Evolutionary conservation across 2,888 invertebrate species (phyloP), one percentile per base, ranked within the genome.

Genomic region (Lacanobia wlatinum): DNA sequence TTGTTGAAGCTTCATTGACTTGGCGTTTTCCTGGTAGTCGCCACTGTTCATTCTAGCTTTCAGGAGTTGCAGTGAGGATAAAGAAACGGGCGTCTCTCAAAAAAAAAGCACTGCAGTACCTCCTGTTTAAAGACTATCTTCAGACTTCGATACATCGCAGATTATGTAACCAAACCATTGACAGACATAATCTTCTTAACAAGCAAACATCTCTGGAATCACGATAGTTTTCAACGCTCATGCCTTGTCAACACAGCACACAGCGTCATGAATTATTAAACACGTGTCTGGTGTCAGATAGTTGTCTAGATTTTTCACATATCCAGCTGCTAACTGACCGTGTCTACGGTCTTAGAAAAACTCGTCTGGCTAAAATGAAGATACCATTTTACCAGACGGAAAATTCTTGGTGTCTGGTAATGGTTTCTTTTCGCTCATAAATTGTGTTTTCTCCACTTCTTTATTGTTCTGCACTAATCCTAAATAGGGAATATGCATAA

Each of bases 201-300:
- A 38, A 46, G 5, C 21, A 10, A 50, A 59, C 21, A 60, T 46
- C 53, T n/a, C 23, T 21, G 18, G n/a, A 48, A 56, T 53, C 46
- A 34, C 23, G 55, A 23, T 60, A 28, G 38, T 64, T 61, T 60
- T n/a, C 58, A 64, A 21, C 64, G 18, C 10, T 28, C 56, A 10
- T 62, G 46, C 40, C 21, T 59, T 56, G 38, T 67, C 40, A 72
- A 62, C 66, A 21, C 53, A 56, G 9, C 40, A 58, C 48, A 21
- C 50, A 46, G 38, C 50, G 4, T 58, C 56, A 74, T 78, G 73
- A 78, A 78, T 77, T 78, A 68, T 73, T 73, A 46, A 77, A 61
- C 52, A 53, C 23, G 16, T 58, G 46, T 52, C 65, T 64, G 38
- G n/a, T 21, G 21, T 46, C 55, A 66, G 66, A 60, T 71, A 59